Conservation (phyloP, 1,140 invertebrate species). For the Zaprionus ghesquierei region DNA sequence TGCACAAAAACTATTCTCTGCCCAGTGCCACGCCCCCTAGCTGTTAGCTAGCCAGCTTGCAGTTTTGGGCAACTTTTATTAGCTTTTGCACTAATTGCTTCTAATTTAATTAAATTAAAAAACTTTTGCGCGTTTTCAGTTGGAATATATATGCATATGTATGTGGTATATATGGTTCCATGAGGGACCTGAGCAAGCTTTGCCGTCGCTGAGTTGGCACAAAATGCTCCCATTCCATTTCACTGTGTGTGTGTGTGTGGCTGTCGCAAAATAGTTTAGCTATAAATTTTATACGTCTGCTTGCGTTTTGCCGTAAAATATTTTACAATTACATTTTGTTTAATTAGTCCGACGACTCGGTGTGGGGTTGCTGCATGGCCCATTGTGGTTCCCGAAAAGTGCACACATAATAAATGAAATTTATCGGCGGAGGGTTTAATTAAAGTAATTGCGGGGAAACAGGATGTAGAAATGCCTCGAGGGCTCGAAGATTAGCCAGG, state of each 20-base stretch:
- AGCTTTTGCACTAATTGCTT: conserved; percentile 77
- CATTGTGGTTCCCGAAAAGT: background rate
- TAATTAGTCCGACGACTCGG: conserved; percentile 55
- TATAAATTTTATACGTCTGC: conserved; percentile 78
- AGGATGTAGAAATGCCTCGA: too few relatives aligned
- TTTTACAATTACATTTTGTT: conserved; percentile 82
- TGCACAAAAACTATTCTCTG: background rate
- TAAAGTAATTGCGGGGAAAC: background rate
- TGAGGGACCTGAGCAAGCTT: conserved; percentile 28
- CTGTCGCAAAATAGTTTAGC: conserved; percentile 73
- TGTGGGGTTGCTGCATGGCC: background rate
- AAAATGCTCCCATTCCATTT: conserved; percentile 13
- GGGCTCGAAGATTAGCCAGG: too few relatives aligned
- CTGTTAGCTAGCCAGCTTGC: conserved; percentile 51
- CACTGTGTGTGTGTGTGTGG: conserved; percentile 11
- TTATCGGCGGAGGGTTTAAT: background rate
- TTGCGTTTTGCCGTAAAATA: conserved; percentile 75
- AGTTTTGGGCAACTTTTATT: conserved; percentile 74
- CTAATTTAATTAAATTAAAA: conserved; percentile 81
- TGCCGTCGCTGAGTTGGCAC: conserved; percentile 47
- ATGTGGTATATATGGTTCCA: conserved; percentile 70
- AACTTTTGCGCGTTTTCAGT: conserved; percentile 73
- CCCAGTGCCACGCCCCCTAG: conserved; percentile 27
- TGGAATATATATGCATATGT: too few relatives aligned
- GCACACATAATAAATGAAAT: background rate